A percentile compares a stretch with the other conserved stretches of the same genome.
These are phyloP conservation scores for Numida meleagris DNA, from an alignment of 2,113 vertebrate genomes.

Conservation along the genomic window DNA sequence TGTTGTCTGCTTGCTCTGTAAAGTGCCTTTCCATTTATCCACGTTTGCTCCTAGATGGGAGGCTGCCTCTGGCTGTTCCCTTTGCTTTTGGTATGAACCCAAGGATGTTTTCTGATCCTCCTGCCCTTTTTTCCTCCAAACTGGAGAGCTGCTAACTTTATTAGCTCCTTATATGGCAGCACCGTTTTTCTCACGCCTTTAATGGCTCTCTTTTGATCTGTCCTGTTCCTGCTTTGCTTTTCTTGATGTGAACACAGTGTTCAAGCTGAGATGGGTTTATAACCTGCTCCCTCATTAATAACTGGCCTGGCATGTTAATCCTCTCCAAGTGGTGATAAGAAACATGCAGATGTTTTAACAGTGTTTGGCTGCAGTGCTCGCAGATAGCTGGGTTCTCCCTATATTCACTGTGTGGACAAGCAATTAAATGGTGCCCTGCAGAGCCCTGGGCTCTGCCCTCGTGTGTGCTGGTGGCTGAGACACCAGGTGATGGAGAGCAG, in stretches of 20 bases:
- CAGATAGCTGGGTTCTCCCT: not conserved
- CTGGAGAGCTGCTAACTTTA: conserved; percentile 39
- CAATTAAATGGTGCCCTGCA: not conserved
- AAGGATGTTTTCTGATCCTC: conserved; percentile 1
- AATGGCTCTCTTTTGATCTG: conserved; percentile 49
- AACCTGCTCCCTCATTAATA: conserved; percentile 23
- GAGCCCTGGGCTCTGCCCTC: not conserved
- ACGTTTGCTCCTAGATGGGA: not conserved
- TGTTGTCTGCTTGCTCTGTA: not conserved
- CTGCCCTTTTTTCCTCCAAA: not conserved
- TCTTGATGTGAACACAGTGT: not conserved
- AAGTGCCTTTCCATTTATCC: not conserved
- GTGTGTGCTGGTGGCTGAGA: not conserved
- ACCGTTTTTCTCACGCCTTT: conserved; percentile 49
- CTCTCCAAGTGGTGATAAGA: not conserved
- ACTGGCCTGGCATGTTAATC: not conserved
- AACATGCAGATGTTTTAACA: not conserved
- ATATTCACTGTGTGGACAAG: not conserved
- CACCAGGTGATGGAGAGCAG: not conserved
- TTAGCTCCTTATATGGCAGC: conserved; percentile 50
- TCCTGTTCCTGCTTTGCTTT: not conserved
- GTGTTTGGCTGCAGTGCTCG: not conserved
- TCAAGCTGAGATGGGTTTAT: conserved; percentile 29
- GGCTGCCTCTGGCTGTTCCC: not conserved
- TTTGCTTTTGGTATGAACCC: not conserved